These are phyloP conservation scores for Cricetomys ansorgei DNA, from an alignment of 2,113 vertebrate species.

Conservation along the genomic window DNA sequence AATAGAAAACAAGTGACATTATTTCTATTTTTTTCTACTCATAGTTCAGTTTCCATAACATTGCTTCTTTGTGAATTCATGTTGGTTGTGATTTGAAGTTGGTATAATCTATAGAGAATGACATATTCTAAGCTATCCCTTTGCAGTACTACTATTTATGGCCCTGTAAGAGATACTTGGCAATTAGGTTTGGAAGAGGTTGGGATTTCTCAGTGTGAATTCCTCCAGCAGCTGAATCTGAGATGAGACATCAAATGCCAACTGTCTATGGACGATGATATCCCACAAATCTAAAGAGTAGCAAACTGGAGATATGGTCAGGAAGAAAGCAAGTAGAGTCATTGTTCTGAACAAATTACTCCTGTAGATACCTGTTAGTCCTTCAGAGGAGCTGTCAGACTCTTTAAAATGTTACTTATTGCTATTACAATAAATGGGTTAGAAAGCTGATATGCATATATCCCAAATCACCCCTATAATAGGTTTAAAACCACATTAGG, in stretches of 20 bases:
- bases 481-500: background rate
- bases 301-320: background rate
- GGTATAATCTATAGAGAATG: background rate
- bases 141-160: background rate
- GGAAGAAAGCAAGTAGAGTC: background rate
- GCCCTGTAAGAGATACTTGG: background rate
- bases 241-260: constrained; percentile 18
- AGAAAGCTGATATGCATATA: background rate
- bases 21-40: background rate
- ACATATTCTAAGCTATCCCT: background rate
- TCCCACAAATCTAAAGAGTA: background rate
- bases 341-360: background rate
- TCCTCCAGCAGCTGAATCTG: background rate
- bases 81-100: background rate
- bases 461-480: background rate
- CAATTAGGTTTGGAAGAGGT: background rate
- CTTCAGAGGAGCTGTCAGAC: background rate
- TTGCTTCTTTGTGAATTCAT: background rate
- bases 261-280: background rate
- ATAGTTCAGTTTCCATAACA: background rate
- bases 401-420: background rate
- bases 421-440: background rate
- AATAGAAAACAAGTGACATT: constrained; percentile 16
- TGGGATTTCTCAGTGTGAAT: background rate
- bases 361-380: background rate